Evolutionary conservation across 2,113 vertebrate genomes (phyloP).

Genomic region (Heteronetta atricapilla): DNA sequence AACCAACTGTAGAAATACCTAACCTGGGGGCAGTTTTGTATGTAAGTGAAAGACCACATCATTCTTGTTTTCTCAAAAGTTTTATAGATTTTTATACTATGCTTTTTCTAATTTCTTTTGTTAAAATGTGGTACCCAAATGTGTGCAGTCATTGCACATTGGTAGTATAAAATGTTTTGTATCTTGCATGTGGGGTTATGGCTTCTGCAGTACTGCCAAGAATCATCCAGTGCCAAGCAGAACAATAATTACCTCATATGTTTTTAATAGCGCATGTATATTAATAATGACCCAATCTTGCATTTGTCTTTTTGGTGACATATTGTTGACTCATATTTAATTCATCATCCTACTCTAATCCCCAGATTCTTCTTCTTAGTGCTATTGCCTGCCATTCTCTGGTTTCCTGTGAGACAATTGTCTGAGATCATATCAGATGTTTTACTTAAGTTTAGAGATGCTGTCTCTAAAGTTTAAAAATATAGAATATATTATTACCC

Average conservation of each 20-base stretch:
- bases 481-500: background rate
- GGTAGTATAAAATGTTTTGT: background rate
- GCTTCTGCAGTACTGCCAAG: conserved; percentile 12
- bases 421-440: conserved; percentile 56
- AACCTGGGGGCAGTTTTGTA: background rate
- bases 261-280: conserved; percentile 24
- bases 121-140: background rate
- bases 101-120: background rate
- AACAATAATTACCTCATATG: conserved; percentile 40
- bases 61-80: background rate
- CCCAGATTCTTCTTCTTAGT: conserved; percentile 14
- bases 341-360: conserved; percentile 18
- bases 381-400: background rate
- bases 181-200: background rate
- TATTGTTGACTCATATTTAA: conserved; percentile 53
- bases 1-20: background rate
- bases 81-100: background rate
- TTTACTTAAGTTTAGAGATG: conserved; percentile 42
- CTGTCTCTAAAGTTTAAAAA: conserved; percentile 46
- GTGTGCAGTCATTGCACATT: background rate
- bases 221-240: background rate
- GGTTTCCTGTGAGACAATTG: conserved; percentile 45
- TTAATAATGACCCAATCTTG: conserved; percentile 44
- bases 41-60: background rate
- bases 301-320: conserved; percentile 49